phyloP scores from a whole-genome alignment of 2,888 invertebrate species.

The Tetrapedia diversipes region DNA sequence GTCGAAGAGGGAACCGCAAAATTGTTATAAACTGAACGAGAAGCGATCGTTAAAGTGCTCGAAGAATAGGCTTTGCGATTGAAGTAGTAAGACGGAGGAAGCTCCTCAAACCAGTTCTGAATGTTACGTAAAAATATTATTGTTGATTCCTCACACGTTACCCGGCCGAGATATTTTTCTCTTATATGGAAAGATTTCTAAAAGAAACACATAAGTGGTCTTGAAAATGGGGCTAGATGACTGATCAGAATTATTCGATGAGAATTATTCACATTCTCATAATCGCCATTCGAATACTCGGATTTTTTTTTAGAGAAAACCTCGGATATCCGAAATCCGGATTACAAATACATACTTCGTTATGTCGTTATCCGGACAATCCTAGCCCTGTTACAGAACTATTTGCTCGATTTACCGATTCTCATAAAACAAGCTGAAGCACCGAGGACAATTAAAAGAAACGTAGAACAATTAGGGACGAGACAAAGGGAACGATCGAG shows the following conservation, averaged over 20 bases:
- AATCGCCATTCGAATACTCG: too few species aligned
- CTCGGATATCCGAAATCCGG: too few species aligned
- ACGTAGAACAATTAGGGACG: background rate
- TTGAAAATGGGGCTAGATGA: too few species aligned
- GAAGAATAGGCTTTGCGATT: background rate
- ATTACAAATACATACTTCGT: too few species aligned
- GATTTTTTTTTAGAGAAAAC: too few species aligned
- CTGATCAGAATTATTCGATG: too few species aligned
- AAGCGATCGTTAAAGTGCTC: background rate
- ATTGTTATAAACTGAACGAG: background rate
- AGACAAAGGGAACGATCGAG: slow-evolving; percentile 22
- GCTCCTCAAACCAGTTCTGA: background rate
- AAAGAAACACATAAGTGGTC: too few species aligned
- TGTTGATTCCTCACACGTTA: background rate
- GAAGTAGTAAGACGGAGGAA: background rate
- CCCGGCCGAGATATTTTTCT: too few species aligned
- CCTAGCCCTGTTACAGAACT: too few species aligned
- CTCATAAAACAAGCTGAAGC: background rate
- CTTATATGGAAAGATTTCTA: too few species aligned
- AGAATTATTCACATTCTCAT: too few species aligned
- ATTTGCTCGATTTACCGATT: background rate
- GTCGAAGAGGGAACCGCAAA: background rate
- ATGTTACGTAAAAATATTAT: background rate
- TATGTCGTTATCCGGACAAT: too few species aligned
- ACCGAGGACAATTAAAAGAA: slow-evolving; percentile 4